Base-by-base conservation (phyloP, 1,140 invertebrate genomes). In the Drosophila pallidifrons region DNA sequence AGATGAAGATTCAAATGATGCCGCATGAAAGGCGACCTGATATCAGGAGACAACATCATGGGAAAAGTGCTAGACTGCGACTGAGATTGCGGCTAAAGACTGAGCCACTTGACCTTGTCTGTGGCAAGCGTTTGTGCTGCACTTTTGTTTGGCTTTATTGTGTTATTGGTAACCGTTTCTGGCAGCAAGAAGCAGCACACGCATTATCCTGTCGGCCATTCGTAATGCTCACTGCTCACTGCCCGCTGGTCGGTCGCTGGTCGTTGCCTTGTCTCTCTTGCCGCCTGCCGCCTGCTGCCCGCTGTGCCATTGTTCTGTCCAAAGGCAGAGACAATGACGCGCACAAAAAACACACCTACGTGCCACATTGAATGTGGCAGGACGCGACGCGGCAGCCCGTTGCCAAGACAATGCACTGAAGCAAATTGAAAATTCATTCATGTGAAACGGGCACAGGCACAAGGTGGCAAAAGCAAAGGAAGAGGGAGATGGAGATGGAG, bases 341-440 rank as follows among this genome's bases (percentile, higher is more conserved):
- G 75, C 43, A 85, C 80, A 88, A 88, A 82, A 45, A 57, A 72
- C 69, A 87, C 83, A 89, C 81, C 75, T 80, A 85, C 85, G 78
- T 83, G 77, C 77, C 66, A 71, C 61, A 75, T 79, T 89, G 85
- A 83, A 80, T 88, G 85, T 88, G 85, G 81, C 83, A 87, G 82
- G 83, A 87, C 80, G 79, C 82, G 73, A 79, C 20, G 79, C 73
- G 79, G 79, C 79, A 66, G 78, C 71, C 76, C 75, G 83, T 88
- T 88, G 85, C 85, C 85, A 89, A 89, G 85, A 89, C 85, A 89
- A 89, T 89, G 81, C 72, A 75, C 68, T 77, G 81, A 78, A 89
- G 75, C 85, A 89, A 89, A 89, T 89, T 89, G 85, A 89, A 89
- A 89, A 89, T 89, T 89, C 85, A 89, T 89, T 89, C 85, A 89